Percentiles rank a stretch among this genome's conserved stretches.
These are phyloP conservation scores for Alcis repandata DNA, from an alignment of 2,888 invertebrate species.

Conservation along the genomic window DNA sequence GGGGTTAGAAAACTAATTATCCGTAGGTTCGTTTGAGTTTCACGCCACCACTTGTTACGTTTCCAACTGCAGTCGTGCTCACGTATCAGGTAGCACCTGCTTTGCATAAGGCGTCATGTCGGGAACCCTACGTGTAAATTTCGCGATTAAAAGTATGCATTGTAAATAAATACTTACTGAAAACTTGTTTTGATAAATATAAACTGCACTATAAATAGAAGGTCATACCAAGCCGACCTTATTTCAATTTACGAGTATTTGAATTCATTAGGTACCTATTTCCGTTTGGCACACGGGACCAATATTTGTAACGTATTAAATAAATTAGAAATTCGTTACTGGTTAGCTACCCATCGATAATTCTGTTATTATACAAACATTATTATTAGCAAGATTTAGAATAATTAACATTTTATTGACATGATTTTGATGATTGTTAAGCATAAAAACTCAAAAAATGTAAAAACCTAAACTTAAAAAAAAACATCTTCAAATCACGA, in stretches of 20 bases:
- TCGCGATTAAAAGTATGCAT: slow-evolving; percentile 81
- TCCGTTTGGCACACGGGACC: no score
- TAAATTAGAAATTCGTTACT: no score
- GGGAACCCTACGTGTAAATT: slow-evolving; percentile 82
- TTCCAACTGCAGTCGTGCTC: slow-evolving; percentile 60
- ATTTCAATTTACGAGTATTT: slow-evolving; percentile 1
- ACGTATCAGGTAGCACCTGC: slow-evolving; percentile 86
- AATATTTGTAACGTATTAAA: no score
- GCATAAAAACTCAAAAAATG: no score
- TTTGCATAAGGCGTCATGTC: slow-evolving; percentile 85
- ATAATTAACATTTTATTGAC: no score
- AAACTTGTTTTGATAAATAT: slow-evolving; percentile 2
- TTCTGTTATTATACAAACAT: no score
- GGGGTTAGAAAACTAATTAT: slow-evolving; percentile 1
- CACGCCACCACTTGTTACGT: slow-evolving; percentile 58
- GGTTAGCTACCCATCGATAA: no score
- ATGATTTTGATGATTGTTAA: no score
- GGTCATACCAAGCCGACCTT: background rate
- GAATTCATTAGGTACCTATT: no score
- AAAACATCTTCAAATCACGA: no score
- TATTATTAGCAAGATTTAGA: no score
- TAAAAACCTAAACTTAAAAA: no score
- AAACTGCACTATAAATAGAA: background rate
- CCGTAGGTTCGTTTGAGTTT: slow-evolving; percentile 21
- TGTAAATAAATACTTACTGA: slow-evolving; percentile 58